Evolutionary conservation across 2,888 invertebrate genomes (phyloP).

Genomic region (Busseola fusca): DNA sequence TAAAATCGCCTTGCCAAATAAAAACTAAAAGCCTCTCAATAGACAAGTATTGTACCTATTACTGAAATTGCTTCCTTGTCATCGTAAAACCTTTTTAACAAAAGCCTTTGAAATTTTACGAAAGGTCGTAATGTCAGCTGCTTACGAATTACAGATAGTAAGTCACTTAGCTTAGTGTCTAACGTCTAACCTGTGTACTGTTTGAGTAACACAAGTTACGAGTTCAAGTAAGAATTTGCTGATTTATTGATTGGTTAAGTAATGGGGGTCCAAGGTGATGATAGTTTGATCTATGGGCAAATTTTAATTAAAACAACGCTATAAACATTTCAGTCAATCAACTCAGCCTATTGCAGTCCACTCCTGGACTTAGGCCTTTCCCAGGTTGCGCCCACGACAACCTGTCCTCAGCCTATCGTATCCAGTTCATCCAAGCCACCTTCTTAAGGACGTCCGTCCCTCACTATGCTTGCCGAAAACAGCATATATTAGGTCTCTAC

Average conservation of each 20-base stretch:
- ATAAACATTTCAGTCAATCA: not conserved
- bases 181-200: constrained; percentile 20
- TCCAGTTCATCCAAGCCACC: too few species aligned
- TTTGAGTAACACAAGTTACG: constrained; percentile 25
- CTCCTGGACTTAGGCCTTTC: too few species aligned
- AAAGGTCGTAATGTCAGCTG: constrained; percentile 17
- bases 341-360: too few species aligned
- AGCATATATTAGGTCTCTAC: too few species aligned
- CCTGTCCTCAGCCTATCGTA: too few species aligned
- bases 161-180: not conserved
- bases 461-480: too few species aligned
- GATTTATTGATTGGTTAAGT: constrained; percentile 1
- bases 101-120: constrained; percentile 1
- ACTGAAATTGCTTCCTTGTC: constrained; percentile 4
- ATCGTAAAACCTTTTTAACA: not conserved
- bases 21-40: not conserved
- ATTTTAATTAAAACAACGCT: not conserved
- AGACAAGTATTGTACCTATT: not conserved
- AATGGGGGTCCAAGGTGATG: not conserved
- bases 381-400: too few species aligned
- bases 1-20: not conserved
- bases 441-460: too few species aligned
- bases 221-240: constrained; percentile 1
- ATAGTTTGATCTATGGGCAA: not conserved
- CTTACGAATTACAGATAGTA: constrained; percentile 9